These are phyloP conservation scores for Corythornis madagascariensis DNA, from an alignment of 2,113 vertebrate genomes.

Conservation along the genomic window DNA sequence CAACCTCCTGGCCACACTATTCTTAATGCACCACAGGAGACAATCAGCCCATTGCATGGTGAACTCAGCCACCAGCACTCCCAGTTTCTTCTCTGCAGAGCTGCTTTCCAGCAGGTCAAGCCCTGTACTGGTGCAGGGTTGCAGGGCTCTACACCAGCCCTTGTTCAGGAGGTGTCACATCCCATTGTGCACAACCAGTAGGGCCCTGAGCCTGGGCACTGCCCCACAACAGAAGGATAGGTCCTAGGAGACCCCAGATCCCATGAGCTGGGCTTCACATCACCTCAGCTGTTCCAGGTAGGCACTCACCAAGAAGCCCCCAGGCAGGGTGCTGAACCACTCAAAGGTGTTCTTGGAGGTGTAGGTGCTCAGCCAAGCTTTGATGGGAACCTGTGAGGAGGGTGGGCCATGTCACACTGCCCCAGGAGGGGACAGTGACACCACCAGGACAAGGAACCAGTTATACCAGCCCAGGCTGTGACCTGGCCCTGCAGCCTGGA, in stretches of 20 bases:
- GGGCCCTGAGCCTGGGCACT: too few species aligned
- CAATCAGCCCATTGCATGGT: too few species aligned
- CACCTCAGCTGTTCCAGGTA: accelerated
- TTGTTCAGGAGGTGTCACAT: neutral
- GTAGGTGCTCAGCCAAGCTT: conserved; percentile 81
- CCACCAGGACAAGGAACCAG: neutral
- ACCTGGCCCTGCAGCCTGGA: neutral
- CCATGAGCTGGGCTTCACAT: neutral
- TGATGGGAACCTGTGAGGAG: conserved; percentile 77
- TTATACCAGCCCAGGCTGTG: neutral
- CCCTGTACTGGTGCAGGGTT: too few species aligned
- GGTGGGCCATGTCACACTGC: accelerated
- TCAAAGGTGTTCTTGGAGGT: conserved; percentile 71
- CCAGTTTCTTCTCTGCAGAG: neutral
- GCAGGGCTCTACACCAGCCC: neutral
- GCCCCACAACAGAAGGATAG: neutral
- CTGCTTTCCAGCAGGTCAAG: neutral
- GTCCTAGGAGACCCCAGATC: neutral
- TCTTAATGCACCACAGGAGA: neutral
- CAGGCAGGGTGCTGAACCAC: conserved; percentile 84
- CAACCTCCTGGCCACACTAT: neutral
- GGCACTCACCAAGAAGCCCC: conserved; percentile 81
- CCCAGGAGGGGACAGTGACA: neutral
- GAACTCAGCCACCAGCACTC: neutral
- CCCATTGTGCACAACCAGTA: neutral